Conservation (phyloP, 92 coral and sea anemone species). For the Micromussa lordhowensis region DNA sequence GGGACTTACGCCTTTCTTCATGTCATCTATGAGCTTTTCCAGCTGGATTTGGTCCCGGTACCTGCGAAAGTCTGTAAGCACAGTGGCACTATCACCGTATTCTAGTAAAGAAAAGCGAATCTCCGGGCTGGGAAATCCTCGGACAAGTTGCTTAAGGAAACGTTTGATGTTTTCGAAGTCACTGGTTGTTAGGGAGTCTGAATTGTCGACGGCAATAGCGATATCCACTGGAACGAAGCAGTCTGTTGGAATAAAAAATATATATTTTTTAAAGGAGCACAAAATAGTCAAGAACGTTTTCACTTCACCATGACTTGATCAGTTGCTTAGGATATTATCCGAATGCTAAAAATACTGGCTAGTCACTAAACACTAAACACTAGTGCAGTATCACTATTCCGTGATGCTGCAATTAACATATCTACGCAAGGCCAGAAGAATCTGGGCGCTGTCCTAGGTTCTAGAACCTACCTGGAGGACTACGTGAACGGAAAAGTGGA, state of each 20-base stretch:
- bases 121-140: constrained; percentile 73
- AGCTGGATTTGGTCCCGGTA: constrained; percentile 52
- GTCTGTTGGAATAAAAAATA: constrained; percentile 34
- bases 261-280: neutral
- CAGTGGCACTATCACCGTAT: constrained; percentile 64
- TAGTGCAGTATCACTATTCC: constrained; percentile 18
- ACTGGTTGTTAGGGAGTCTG: constrained; percentile 48
- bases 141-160: constrained; percentile 64
- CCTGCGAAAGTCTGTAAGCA: constrained; percentile 62
- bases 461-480: constrained; percentile 38
- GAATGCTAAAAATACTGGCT: constrained; percentile 22
- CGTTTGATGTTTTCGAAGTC: constrained; percentile 66
- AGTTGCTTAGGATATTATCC: no score
- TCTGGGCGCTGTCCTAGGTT: constrained; percentile 15
- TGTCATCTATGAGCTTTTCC: constrained; percentile 53
- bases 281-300: neutral
- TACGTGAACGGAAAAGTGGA: constrained; percentile 26
- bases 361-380: constrained; percentile 18
- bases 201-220: constrained; percentile 73
- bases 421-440: constrained; percentile 31
- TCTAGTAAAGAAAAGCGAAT: constrained; percentile 74
- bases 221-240: constrained; percentile 84
- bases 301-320: neutral
- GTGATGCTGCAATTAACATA: constrained; percentile 17
- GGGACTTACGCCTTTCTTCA: constrained; percentile 34